Percentiles rank a stretch among this genome's conserved stretches.
Evolutionary conservation across 1,140 invertebrate genomes (phyloP).

Genomic region (Diprion similis): DNA sequence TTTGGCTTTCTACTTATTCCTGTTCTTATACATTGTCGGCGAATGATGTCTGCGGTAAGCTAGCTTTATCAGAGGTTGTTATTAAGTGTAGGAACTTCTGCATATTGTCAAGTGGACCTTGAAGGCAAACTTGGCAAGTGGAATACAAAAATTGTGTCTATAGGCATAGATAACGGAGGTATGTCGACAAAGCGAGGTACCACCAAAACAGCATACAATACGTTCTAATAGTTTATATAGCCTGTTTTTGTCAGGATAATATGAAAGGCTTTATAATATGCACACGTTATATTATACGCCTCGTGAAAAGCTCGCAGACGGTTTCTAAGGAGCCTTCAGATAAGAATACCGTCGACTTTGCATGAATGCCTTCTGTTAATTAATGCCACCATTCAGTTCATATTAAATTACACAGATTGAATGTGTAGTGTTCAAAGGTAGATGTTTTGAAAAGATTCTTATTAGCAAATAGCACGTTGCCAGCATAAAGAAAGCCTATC

Average conservation of each 20-base stretch:
- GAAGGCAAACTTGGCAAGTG: too few relatives aligned
- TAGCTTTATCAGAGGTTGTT: too few relatives aligned
- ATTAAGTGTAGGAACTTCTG: too few relatives aligned
- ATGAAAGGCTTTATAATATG: slow-evolving; percentile 6
- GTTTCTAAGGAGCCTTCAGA: slow-evolving; percentile 22
- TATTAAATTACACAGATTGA: slow-evolving; percentile 41
- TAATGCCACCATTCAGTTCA: slow-evolving; percentile 42
- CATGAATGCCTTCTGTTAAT: slow-evolving; percentile 42
- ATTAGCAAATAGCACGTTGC: slow-evolving; percentile 33
- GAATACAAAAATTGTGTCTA: too few relatives aligned
- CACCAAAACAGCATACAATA: not conserved
- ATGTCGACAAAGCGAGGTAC: not conserved
- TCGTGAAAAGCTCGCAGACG: slow-evolving; percentile 14
- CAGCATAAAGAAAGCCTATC: slow-evolving; percentile 4
- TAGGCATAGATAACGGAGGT: too few relatives aligned
- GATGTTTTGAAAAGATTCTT: slow-evolving; percentile 42
- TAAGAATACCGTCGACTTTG: slow-evolving; percentile 34
- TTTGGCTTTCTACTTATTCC: too few relatives aligned
- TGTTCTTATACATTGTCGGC: too few relatives aligned
- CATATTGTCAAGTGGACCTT: too few relatives aligned
- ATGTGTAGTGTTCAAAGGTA: slow-evolving; percentile 37
- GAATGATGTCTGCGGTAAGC: too few relatives aligned
- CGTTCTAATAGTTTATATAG: slow-evolving; percentile 1
- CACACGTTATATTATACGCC: not conserved
- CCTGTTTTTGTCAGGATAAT: slow-evolving; percentile 2